A percentile compares a stretch with the other conserved stretches of the same genome.
phyloP scores from a whole-genome alignment of 2,888 invertebrate species.

The Adineta ricciae region DNA sequence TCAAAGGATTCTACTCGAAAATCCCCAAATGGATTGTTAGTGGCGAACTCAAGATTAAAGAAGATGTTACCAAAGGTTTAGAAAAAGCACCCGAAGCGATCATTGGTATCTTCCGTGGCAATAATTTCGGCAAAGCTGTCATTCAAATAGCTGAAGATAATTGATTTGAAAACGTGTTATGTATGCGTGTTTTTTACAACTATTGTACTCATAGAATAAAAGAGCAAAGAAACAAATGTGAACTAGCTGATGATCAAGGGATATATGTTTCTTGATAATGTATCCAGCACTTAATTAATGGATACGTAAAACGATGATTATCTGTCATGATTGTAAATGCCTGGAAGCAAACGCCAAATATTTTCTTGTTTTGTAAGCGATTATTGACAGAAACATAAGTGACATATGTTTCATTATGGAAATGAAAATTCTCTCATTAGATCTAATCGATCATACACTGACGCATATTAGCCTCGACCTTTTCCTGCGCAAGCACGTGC shows the following conservation, averaged over 20 bases:
- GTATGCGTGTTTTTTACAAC: background rate
- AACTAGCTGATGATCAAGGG: background rate
- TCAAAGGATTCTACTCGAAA: background rate
- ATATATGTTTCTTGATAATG: background rate
- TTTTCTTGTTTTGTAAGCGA: background rate
- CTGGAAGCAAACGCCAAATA: background rate
- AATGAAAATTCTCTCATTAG: background rate
- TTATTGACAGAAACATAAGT: background rate
- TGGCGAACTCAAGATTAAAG: background rate
- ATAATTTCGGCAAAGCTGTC: conserved; percentile 18
- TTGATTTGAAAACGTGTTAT: background rate
- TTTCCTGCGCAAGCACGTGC: background rate
- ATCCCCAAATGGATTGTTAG: conserved; percentile 9
- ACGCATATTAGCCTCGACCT: background rate
- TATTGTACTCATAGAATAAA: background rate
- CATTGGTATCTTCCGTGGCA: background rate
- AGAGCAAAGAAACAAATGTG: background rate
- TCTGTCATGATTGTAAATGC: background rate
- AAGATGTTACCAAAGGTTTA: conserved; percentile 17
- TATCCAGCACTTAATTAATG: background rate
- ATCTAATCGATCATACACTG: background rate
- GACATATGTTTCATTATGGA: background rate
- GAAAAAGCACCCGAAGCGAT: background rate
- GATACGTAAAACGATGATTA: background rate
- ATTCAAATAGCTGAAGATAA: background rate